Base-by-base conservation (phyloP, 2,113 vertebrate genomes). In the Entomyzon cyanotis region DNA sequence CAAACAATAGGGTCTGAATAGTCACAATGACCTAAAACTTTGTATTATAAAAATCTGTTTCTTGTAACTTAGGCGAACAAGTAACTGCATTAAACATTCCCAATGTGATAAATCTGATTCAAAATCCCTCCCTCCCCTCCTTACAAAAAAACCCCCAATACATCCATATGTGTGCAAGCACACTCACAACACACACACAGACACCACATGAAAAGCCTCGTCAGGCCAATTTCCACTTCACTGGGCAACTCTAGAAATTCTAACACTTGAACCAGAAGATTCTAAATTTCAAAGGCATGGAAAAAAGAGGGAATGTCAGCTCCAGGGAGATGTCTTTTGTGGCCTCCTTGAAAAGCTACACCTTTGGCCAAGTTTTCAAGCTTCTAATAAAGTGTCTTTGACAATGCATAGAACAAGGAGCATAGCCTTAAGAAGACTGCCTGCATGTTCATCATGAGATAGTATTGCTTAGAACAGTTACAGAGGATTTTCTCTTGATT, bases 311-410 rank as follows among this genome's bases (percentile, higher is more conserved):
- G 42, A 87, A 68, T 27, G 37, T 23, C 62, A 88, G 37, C 63
- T 94, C 63, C 58, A 64, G 47, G 31, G n/a, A 79, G n/a, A 60
- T 25, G 28, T 33, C 67, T 92, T 68, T 53, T 62, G 69, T 86
- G 50, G 67, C 70, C 41, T 91, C 53, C 84, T 71, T 37, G 17
- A 83, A 94, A 95, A 95, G 41, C 41, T 85, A 90, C 22, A 85
- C 75, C 49, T 94, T 83, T 76, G 47, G 67, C 53, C 53, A 88
- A 41, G 30, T 60, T 87, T 93, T 77, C 70, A 62, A 67, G 67
- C 67, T 80, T 56, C 56, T 73, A 71, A 76, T 55, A 15, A 80
- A 91, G 5, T 35, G 33, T 22, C 47, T 82, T 10, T 42, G 33
- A 24, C 37, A 89, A 68, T 39, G 30, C 30, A 87, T 59, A 74